Evolutionary conservation across 2,888 invertebrate species (phyloP).

Genomic region (Caenorhabditis sp.): DNA sequence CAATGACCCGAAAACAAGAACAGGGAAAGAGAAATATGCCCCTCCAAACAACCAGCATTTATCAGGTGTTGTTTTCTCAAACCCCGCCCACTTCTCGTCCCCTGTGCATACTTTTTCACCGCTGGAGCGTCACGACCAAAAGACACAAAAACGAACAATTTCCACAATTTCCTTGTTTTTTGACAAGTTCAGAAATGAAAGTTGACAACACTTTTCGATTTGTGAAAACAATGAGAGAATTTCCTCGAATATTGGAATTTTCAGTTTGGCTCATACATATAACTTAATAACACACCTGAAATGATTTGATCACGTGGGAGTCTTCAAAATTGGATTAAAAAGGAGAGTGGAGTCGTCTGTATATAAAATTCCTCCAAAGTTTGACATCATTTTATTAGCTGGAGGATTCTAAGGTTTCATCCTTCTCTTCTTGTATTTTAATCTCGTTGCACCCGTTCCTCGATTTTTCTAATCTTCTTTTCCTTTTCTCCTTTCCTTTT

Average conservation of each 20-base stretch:
- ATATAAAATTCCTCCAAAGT: neutral
- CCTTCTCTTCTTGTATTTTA: neutral
- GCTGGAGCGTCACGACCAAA: slow-evolving; percentile 9
- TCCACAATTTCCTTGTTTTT: slow-evolving; percentile 39
- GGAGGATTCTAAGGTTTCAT: slow-evolving; percentile 16
- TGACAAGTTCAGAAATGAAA: slow-evolving; percentile 21
- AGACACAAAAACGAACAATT: slow-evolving; percentile 26
- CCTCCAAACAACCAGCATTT: slow-evolving; percentile 21
- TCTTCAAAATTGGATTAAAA: neutral
- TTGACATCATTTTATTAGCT: slow-evolving; percentile 23
- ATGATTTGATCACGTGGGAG: slow-evolving; percentile 22
- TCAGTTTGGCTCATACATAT: neutral
- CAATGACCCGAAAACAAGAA: slow-evolving; percentile 55
- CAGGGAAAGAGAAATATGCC: slow-evolving; percentile 21
- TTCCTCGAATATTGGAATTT: too few relatives aligned
- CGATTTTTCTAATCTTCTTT: slow-evolving; percentile 14
- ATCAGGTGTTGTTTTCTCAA: slow-evolving; percentile 53
- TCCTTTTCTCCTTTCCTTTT: slow-evolving; percentile 1
- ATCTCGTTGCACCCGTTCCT: slow-evolving; percentile 25
- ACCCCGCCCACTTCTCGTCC: slow-evolving; percentile 23
- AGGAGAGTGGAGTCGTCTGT: neutral
- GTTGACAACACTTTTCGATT: neutral
- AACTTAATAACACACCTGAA: neutral
- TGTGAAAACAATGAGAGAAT: neutral
- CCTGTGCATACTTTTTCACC: slow-evolving; percentile 59